Conservation (phyloP, 2,888 invertebrate genomes). For the Colletes collaris region DNA sequence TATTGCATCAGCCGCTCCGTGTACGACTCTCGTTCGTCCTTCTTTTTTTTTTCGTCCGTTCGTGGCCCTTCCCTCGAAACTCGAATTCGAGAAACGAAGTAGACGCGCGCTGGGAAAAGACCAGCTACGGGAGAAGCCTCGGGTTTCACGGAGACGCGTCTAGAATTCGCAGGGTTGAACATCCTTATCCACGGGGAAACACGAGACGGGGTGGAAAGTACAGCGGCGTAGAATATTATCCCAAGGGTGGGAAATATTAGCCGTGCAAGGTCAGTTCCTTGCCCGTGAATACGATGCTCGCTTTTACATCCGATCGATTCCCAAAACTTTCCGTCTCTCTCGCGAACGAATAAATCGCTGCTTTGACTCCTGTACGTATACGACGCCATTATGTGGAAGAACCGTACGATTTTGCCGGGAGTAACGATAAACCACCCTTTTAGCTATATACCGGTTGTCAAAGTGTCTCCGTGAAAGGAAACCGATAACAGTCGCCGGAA, state of each 20-base stretch:
- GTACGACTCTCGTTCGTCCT: too few relatives aligned
- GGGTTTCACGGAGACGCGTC: conserved; percentile 36
- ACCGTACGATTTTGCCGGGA: not conserved
- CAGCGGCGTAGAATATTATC: not conserved
- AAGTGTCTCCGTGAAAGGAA: conserved; percentile 36
- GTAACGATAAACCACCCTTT: conserved; percentile 15
- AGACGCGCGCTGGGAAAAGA: conserved; percentile 16
- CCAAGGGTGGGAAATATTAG: not conserved
- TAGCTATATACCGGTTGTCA: not conserved
- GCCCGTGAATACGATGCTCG: not conserved
- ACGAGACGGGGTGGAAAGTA: not conserved
- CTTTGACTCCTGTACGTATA: too few relatives aligned
- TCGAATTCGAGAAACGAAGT: conserved; percentile 35
- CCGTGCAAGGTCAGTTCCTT: not conserved
- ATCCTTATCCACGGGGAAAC: conserved; percentile 16
- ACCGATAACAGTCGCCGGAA: conserved; percentile 47
- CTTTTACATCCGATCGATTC: not conserved
- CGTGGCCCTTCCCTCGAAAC: not conserved
- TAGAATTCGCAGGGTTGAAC: conserved; percentile 33
- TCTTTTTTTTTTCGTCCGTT: not conserved
- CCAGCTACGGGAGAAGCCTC: conserved; percentile 18
- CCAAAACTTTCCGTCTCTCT: too few relatives aligned
- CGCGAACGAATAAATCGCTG: too few relatives aligned
- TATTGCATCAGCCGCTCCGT: too few relatives aligned
- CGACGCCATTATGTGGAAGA: too few relatives aligned